Evolutionary conservation across 2,113 vertebrate genomes (phyloP).

Genomic region (Phasianus colchicus): DNA sequence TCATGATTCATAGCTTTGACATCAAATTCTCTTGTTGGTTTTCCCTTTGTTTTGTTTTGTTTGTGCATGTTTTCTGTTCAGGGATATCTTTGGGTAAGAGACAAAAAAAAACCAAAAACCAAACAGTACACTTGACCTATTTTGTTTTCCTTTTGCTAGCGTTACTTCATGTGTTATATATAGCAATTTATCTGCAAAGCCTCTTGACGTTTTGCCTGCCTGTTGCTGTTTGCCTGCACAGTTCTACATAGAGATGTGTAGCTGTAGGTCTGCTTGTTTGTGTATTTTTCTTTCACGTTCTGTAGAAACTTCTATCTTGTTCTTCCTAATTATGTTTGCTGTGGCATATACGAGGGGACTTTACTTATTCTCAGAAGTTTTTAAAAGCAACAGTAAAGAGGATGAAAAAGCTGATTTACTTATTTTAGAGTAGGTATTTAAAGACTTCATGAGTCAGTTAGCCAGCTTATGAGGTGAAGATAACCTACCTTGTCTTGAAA

Average conservation of each 20-base stretch:
- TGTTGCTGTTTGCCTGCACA: background rate
- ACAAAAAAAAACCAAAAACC: background rate
- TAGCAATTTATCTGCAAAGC: slow-evolving; percentile 19
- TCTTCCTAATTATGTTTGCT: background rate
- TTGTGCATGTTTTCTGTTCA: slow-evolving; percentile 5
- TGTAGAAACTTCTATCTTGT: fast-evolving
- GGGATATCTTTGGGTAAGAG: slow-evolving; percentile 56
- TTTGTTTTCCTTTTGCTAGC: slow-evolving; percentile 18
- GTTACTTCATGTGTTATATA: background rate
- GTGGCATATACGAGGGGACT: background rate
- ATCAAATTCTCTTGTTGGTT: background rate
- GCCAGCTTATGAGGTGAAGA: background rate
- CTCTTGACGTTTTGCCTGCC: background rate
- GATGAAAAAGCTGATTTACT: background rate
- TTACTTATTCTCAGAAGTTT: background rate
- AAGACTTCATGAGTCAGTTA: background rate
- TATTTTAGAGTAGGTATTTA: background rate
- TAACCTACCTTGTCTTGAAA: background rate
- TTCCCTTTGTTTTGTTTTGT: background rate
- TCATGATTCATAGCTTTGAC: background rate
- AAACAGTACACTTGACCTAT: background rate
- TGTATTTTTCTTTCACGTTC: background rate
- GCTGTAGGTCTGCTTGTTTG: background rate
- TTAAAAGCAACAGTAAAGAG: background rate
- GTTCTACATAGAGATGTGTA: background rate